Conservation (phyloP, 2,888 invertebrate species). For the Xanthorhoe spadicearia region DNA sequence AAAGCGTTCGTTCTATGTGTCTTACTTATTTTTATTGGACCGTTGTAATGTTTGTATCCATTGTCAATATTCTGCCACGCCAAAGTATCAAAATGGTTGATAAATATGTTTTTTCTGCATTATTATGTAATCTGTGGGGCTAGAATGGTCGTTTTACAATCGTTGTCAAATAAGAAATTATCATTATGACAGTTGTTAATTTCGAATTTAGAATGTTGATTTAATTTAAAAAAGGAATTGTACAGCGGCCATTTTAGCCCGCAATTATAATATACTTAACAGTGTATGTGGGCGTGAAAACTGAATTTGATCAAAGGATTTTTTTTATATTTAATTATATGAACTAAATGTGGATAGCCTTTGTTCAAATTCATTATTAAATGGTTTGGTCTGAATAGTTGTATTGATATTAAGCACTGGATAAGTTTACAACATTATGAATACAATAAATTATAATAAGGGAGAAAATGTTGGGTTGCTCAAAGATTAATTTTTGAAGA, state of each 20-base stretch:
- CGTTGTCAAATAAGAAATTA: too few relatives aligned
- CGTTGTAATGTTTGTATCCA: constrained; percentile 3
- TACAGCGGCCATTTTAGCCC: too few relatives aligned
- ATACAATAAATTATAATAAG: background rate
- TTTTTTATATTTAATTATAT: constrained; percentile 8
- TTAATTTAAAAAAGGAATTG: too few relatives aligned
- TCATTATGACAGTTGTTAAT: too few relatives aligned
- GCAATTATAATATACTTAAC: background rate
- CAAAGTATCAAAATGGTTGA: background rate
- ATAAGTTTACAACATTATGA: constrained; percentile 20
- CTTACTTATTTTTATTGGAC: constrained; percentile 14
- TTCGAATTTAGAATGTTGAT: too few relatives aligned
- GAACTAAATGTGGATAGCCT: constrained; percentile 3
- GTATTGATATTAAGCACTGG: constrained; percentile 18
- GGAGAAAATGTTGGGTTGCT: constrained; percentile 1
- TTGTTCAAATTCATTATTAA: constrained; percentile 23
- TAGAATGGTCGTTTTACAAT: too few relatives aligned
- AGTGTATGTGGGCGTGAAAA: background rate
- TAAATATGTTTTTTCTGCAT: too few relatives aligned
- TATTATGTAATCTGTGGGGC: too few relatives aligned
- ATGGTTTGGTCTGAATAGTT: constrained; percentile 19
- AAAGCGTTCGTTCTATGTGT: constrained; percentile 8
- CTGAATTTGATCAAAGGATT: constrained; percentile 3
- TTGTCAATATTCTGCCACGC: constrained; percentile 6
- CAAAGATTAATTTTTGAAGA: background rate